Conservation (phyloP, 92 coral and sea anemone species). For the Actinostola sp. region DNA sequence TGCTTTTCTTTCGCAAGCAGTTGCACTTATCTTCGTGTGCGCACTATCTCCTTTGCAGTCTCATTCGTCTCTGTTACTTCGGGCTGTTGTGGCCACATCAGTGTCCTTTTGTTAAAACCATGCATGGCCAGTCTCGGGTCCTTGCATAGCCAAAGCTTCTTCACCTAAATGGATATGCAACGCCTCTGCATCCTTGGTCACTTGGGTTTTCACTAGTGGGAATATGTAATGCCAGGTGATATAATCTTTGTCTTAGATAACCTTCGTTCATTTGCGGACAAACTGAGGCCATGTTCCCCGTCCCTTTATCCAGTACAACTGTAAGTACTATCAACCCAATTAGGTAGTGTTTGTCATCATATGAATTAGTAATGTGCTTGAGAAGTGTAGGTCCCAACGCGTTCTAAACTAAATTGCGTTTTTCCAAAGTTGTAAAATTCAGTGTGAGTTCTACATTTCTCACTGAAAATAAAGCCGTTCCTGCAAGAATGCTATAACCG, state of each 20-base stretch:
- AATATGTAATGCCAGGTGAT: too few species aligned
- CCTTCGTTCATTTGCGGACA: constrained; percentile 50
- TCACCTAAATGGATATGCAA: constrained; percentile 35
- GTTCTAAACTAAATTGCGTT: too few species aligned
- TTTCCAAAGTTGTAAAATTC: too few species aligned
- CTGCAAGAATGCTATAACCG: too few species aligned
- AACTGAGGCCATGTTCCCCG: constrained; percentile 52
- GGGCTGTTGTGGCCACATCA: constrained; percentile 55
- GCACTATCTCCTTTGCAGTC: too few species aligned
- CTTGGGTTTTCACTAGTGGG: constrained; percentile 55
- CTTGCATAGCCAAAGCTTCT: constrained; percentile 48
- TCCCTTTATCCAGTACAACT: constrained; percentile 43
- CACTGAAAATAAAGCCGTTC: too few species aligned
- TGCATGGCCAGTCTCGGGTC: too few species aligned
- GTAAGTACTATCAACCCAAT: constrained; percentile 65
- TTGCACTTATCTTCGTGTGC: too few species aligned
- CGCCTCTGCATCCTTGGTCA: constrained; percentile 50
- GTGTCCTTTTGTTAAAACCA: constrained; percentile 44
- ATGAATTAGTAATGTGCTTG: constrained; percentile 36
- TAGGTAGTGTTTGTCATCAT: constrained; percentile 11
- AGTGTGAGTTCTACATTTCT: too few species aligned
- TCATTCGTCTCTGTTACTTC: constrained; percentile 15
- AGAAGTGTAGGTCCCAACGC: too few species aligned
- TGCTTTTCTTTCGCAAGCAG: too few species aligned
- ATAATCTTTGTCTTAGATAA: constrained; percentile 30